phyloP scores from a whole-genome alignment of 2,113 vertebrate genomes.

The Brachypodius melanocephalos region DNA sequence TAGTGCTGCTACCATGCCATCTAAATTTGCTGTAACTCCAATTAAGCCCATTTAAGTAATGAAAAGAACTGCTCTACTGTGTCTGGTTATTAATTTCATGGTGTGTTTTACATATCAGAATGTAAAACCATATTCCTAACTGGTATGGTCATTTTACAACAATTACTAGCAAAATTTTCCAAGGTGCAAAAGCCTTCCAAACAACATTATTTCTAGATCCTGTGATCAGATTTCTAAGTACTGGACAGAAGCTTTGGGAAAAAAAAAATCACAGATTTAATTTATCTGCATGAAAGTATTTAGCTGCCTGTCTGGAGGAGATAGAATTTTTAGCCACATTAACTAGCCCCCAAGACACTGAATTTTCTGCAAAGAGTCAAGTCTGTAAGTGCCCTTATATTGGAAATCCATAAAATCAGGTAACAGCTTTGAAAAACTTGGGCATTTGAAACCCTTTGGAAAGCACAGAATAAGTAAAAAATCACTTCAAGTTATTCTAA shows the following conservation, averaged over 20 bases:
- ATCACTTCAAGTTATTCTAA: background rate
- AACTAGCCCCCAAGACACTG: background rate
- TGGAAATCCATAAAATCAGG: background rate
- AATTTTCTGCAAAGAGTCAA: background rate
- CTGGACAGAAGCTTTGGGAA: background rate
- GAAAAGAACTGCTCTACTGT: constrained; percentile 16
- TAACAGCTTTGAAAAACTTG: background rate
- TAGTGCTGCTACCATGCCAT: background rate
- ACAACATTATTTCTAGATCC: background rate
- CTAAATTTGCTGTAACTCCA: constrained; percentile 47
- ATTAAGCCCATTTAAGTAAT: constrained; percentile 58
- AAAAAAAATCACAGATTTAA: background rate
- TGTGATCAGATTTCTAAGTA: background rate
- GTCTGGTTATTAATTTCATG: constrained; percentile 45
- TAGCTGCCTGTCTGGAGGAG: background rate
- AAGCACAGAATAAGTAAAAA: background rate
- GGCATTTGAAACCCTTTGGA: background rate
- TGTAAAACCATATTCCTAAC: constrained; percentile 14
- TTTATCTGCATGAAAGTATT: background rate
- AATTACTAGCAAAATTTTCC: background rate
- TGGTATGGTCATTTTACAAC: background rate
- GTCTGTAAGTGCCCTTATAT: background rate
- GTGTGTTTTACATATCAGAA: constrained; percentile 22
- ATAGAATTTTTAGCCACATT: background rate
- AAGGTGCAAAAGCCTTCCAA: background rate